phyloP scores from a whole-genome alignment of 2,888 invertebrate genomes.

The Lasioglossum leucozonium region DNA sequence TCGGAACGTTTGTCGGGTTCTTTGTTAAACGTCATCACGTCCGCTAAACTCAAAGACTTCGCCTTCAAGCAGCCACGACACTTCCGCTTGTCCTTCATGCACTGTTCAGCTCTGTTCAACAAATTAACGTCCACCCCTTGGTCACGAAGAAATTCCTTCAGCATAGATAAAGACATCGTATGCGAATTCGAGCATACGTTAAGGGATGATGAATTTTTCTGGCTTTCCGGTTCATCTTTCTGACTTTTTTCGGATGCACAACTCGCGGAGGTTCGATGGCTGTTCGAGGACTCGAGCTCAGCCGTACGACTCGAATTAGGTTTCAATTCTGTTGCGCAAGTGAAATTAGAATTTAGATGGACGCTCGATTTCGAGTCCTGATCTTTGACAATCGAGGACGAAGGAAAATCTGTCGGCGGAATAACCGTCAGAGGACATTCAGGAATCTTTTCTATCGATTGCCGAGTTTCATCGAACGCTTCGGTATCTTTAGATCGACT shows the following conservation, averaged over 20 bases:
- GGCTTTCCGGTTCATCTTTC: not conserved
- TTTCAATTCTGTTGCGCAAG: not conserved
- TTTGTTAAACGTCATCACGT: not conserved
- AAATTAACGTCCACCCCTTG: constrained; percentile 31
- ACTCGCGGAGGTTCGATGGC: not conserved
- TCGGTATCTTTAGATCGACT: not conserved
- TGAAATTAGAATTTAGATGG: not conserved
- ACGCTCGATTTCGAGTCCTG: not conserved
- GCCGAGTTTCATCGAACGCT: not conserved
- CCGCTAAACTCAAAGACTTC: constrained; percentile 14
- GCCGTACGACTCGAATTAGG: not conserved
- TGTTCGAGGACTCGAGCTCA: not conserved
- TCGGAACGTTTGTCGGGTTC: not conserved
- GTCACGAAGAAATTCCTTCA: constrained; percentile 44
- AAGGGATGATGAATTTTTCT: not conserved
- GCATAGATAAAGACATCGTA: constrained; percentile 3
- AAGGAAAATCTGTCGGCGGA: not conserved
- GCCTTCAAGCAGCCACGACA: not conserved
- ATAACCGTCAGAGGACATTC: not conserved
- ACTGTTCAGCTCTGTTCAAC: constrained; percentile 38
- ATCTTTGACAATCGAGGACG: not conserved
- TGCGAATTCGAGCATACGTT: constrained; percentile 19
- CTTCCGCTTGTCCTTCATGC: constrained; percentile 21
- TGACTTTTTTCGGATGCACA: not conserved
- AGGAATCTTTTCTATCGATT: not conserved